phyloP scores from a whole-genome alignment of 2,797 vertebrate genomes.

The Ficedula albicollis region DNA sequence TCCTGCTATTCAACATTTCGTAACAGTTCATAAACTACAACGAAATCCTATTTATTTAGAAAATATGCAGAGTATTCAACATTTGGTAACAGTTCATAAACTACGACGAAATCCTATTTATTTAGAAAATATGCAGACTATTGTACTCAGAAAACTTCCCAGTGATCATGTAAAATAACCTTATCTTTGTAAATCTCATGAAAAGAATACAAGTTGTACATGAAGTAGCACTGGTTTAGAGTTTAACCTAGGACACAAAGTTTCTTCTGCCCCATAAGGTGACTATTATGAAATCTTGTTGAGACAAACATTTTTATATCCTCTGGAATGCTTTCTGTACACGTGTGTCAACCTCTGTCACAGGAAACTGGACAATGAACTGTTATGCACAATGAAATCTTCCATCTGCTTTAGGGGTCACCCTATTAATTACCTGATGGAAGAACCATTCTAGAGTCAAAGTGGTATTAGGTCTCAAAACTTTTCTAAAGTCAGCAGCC shows the following conservation, averaged over 20 bases:
- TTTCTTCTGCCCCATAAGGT: not conserved
- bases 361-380: not conserved
- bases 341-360: not conserved
- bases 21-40: not conserved
- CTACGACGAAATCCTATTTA: not conserved
- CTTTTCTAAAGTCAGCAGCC: not conserved
- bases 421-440: not conserved
- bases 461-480: not conserved
- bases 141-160: not conserved
- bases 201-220: not conserved
- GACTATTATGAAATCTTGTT: not conserved
- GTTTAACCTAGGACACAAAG: not conserved
- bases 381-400: not conserved
- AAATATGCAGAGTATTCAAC: not conserved
- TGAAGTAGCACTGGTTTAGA: not conserved
- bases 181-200: accelerated
- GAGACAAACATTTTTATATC: not conserved
- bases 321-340: not conserved
- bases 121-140: not conserved
- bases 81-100: not conserved
- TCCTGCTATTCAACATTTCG: not conserved
- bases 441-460: not conserved
- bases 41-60: not conserved
- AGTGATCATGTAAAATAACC: accelerated
- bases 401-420: not conserved